Evolutionary conservation across 2,888 invertebrate genomes (phyloP).

Genomic region (Trichacis sp.): DNA sequence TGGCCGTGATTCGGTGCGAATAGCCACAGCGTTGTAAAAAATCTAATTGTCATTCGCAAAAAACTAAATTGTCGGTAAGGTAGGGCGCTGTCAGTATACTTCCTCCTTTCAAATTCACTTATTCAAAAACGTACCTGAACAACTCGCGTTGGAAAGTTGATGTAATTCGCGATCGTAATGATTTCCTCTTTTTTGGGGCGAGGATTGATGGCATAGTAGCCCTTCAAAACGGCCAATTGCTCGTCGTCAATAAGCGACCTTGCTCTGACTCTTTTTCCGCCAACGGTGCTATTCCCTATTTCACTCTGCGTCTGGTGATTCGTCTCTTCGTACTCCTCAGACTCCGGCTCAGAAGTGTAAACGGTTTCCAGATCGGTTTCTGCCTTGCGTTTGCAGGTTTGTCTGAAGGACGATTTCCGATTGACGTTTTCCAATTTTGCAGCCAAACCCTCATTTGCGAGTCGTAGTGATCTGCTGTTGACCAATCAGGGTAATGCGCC

Average conservation of each 20-base stretch:
- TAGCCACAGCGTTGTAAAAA: no score
- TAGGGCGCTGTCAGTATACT: background rate
- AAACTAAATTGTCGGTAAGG: no score
- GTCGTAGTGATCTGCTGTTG: slow-evolving; percentile 60
- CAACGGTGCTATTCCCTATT: slow-evolving; percentile 56
- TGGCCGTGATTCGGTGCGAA: no score
- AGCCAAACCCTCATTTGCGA: slow-evolving; percentile 80
- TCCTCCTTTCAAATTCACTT: background rate
- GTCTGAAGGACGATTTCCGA: slow-evolving; percentile 43
- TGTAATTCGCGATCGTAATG: slow-evolving; percentile 84
- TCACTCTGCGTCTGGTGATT: slow-evolving; percentile 70
- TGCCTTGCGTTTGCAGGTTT: slow-evolving; percentile 51
- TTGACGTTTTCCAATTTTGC: slow-evolving; percentile 80
- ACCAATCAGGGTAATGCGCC: slow-evolving; percentile 60
- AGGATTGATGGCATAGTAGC: slow-evolving; percentile 90
- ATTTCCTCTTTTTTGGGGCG: slow-evolving; percentile 95
- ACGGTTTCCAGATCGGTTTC: slow-evolving; percentile 42
- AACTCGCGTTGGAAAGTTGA: slow-evolving; percentile 72
- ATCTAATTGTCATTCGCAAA: no score
- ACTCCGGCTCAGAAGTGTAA: slow-evolving; percentile 56
- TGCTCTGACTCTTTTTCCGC: slow-evolving; percentile 87
- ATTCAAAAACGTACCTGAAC: slow-evolving; percentile 55
- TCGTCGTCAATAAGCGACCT: slow-evolving; percentile 95
- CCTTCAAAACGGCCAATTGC: slow-evolving; percentile 89
- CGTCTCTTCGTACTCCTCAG: slow-evolving; percentile 72